Base-by-base conservation (phyloP, 2,113 vertebrate genomes). In the Coryphaenoides rupestris region DNA sequence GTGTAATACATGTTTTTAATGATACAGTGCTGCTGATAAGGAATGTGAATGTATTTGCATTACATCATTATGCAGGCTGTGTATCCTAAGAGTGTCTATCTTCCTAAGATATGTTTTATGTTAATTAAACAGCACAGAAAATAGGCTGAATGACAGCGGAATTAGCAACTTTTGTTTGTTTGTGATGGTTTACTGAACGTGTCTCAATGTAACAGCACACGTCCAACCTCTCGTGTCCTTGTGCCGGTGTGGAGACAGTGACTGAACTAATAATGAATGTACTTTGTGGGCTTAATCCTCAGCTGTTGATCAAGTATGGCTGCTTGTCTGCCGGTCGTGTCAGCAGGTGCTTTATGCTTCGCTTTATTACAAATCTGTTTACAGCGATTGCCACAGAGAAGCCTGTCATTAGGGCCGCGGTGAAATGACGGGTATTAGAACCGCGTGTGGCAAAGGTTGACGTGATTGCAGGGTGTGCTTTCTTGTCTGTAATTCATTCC, bases 381-480 rank as follows among this genome's bases (percentile, higher is more conserved):
- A 19, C 57, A 66, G 70, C 81, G 64, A 69, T 63, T 70, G 65
- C 22, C 64, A 56, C 50, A 24, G 57, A 46, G 6, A 59, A 66
- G 61, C 58, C 22, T 77, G 58, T 49, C 7, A 81, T 74, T 52
- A 58, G 70, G 60, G 47, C 56, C 54, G 28, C 68, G 70, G 66
- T 71, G 55, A 40, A 7, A 40, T 28, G 55, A 16, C 40, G 68
- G n/a, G 26, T n/a, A 55, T 55, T n/a, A 71, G 74, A 65, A 19
- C n/a, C 56, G 12, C n/a, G 65, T 3, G 69, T 81, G 74, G 75
- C 81, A 73, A 85, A 74, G 62, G 53, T 77, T 24, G 19, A 16
- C 23, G 33, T 5, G 64, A 75, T 77, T 70, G 72, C 54, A 57
- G 19, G 49, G 63, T 58, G 70, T 45, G 26, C 13, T 50, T 50